These are phyloP conservation scores for Eudasyphora cyanicolor DNA, from an alignment of 2,888 invertebrate species.

Conservation along the genomic window DNA sequence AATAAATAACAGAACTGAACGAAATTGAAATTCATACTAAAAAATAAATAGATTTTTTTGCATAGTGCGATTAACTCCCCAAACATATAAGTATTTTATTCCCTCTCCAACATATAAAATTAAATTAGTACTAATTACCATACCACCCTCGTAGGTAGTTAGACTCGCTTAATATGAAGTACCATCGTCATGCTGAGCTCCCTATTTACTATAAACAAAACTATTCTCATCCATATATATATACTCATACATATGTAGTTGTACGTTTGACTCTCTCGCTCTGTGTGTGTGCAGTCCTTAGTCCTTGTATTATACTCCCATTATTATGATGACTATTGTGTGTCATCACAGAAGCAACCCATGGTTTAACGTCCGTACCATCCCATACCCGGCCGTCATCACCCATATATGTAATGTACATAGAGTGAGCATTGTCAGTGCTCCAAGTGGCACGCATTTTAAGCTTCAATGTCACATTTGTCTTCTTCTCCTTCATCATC, in stretches of 20 bases:
- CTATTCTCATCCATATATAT: neutral
- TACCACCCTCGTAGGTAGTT: neutral
- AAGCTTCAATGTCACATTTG: constrained; percentile 60
- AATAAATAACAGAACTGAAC: too few relatives aligned
- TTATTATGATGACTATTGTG: constrained; percentile 50
- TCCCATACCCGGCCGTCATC: neutral
- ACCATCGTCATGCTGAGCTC: constrained; percentile 42
- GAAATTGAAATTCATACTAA: too few relatives aligned
- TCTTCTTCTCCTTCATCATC: constrained; percentile 17
- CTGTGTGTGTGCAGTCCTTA: neutral
- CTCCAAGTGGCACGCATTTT: constrained; percentile 54
- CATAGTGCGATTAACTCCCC: too few relatives aligned
- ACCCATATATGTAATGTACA: constrained; percentile 9
- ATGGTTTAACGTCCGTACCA: constrained; percentile 1
- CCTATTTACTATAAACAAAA: constrained; percentile 25
- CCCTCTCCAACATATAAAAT: too few relatives aligned
- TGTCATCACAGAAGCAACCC: constrained; percentile 42
- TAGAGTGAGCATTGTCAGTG: constrained; percentile 35
- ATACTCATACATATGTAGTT: neutral
- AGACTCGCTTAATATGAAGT: constrained; percentile 17
- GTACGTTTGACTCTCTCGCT: too few relatives aligned
- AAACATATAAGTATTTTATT: too few relatives aligned
- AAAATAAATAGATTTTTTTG: too few relatives aligned
- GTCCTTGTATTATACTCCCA: neutral
- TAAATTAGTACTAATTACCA: neutral